Evolutionary conservation across 1,140 invertebrate species (phyloP).

Genomic region (Hyphantria cunea): DNA sequence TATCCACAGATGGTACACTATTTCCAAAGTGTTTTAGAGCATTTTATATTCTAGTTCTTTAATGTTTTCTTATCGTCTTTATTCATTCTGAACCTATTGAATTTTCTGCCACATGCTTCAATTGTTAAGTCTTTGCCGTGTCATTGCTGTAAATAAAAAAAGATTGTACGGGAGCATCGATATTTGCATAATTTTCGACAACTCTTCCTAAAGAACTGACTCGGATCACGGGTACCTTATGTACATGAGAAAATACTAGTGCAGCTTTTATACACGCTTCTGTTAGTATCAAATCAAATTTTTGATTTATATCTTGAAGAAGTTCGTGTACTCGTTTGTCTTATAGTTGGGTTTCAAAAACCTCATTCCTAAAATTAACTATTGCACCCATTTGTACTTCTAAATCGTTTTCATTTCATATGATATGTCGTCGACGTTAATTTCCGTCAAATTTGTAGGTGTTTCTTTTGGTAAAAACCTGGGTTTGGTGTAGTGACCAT

Average conservation of each 20-base stretch:
- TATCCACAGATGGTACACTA: neutral
- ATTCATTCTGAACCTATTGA: slow-evolving; percentile 2
- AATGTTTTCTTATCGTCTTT: neutral
- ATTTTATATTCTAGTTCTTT: neutral
- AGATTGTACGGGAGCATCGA: slow-evolving; percentile 65
- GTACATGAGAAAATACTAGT: slow-evolving; percentile 53
- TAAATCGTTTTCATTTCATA: slow-evolving; percentile 33
- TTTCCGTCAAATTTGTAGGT: slow-evolving; percentile 61
- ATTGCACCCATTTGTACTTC: slow-evolving; percentile 23
- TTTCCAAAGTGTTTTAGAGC: slow-evolving; percentile 4
- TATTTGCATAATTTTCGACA: slow-evolving; percentile 30
- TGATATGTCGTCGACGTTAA: slow-evolving; percentile 56
- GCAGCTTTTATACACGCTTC: slow-evolving; percentile 40
- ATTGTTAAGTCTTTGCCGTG: slow-evolving; percentile 38
- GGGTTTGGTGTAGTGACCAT: slow-evolving; percentile 67
- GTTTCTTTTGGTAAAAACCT: slow-evolving; percentile 40
- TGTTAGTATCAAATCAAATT: slow-evolving; percentile 50
- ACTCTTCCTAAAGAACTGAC: slow-evolving; percentile 48
- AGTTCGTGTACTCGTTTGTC: slow-evolving; percentile 47
- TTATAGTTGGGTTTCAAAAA: slow-evolving; percentile 50
- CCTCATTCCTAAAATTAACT: no score
- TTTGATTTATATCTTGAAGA: slow-evolving; percentile 39
- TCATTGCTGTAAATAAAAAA: slow-evolving; percentile 58
- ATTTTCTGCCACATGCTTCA: slow-evolving; percentile 22
- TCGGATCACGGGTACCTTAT: slow-evolving; percentile 60